Base-by-base conservation (phyloP, 2,888 invertebrate genomes). In the Abrostola tripartita region DNA sequence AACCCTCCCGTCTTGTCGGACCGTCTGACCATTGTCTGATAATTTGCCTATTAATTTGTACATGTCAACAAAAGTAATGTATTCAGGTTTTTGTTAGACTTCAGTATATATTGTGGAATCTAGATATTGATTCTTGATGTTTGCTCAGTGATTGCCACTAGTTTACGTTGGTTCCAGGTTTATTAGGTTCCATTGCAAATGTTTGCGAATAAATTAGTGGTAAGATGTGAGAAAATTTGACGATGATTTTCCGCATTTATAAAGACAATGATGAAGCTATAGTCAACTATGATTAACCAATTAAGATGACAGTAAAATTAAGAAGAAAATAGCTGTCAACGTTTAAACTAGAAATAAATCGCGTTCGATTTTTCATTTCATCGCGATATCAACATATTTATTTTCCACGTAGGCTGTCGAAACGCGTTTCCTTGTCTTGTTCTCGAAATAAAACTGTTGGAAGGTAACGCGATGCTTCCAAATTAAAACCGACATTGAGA, bases 401-500 rank as follows among this genome's bases (percentile, higher is more conserved):
- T 83, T 87, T 85, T 82, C 77, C 64, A 72, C 78, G 85, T 71
- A 76, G 81, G 81, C 85, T 89, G 92, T 90, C 91, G 91, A 92
- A 92, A 92, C 84, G 85, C 81, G 86, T 90, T 92, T 92, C 90
- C 92, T 73, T 72, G 72, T 73, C 68, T 91, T 87, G 76, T 85
- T 85, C 83, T 86, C 81, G 90, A 93, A 93, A 93, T 91, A 94
- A 92, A 92, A 92, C 89, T 88, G 90, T 88, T 85, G 85, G 88
- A 89, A 91, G 87, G 93, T 93, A 94, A 94, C 90, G 87, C 89
- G 94, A 94, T 87, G 89, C 92, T 84, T 81, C 87, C 90, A 94
- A 94, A 94, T 94, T 93, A 94, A 92, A 89, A 88, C 90, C 89
- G 94, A 94, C 94, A 92, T 91, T 94, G 94, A 94, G 92, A 93